phyloP scores from a whole-genome alignment of 2,888 invertebrate species.

The Clitarchus hookeri region DNA sequence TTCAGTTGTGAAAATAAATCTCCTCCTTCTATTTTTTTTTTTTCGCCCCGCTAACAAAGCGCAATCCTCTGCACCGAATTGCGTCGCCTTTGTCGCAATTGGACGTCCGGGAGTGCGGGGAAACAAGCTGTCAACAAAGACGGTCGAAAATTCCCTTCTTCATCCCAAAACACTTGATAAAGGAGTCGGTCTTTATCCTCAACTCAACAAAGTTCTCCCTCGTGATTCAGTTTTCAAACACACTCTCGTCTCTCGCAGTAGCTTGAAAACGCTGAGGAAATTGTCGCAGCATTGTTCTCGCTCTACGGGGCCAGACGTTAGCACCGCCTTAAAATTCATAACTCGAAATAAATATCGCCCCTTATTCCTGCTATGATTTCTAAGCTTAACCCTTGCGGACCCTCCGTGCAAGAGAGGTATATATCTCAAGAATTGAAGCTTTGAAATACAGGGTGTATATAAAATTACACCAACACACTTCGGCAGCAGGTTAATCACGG shows the following conservation, averaged over 20 bases:
- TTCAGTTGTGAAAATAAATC: not conserved
- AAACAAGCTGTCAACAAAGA: constrained; percentile 23
- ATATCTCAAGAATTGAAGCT: not conserved
- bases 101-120: not conserved
- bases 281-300: not conserved
- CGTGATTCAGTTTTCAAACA: constrained; percentile 23
- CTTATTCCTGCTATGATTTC: not conserved
- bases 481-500: no score
- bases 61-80: constrained; percentile 8
- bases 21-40: not conserved
- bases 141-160: constrained; percentile 17
- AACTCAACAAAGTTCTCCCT: not conserved
- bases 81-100: constrained; percentile 15
- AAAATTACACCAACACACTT: no score
- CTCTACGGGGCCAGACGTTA: not conserved
- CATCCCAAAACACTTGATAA: not conserved
- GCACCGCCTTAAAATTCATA: constrained; percentile 39
- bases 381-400: not conserved
- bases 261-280: not conserved
- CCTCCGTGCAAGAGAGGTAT: not conserved
- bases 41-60: not conserved
- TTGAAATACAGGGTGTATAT: no score
- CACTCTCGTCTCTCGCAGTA: not conserved
- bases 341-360: constrained; percentile 40
- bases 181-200: not conserved